These are phyloP conservation scores for Cyanocitta stelleri DNA, from an alignment of 2,113 vertebrate genomes.

Conservation along the genomic window DNA sequence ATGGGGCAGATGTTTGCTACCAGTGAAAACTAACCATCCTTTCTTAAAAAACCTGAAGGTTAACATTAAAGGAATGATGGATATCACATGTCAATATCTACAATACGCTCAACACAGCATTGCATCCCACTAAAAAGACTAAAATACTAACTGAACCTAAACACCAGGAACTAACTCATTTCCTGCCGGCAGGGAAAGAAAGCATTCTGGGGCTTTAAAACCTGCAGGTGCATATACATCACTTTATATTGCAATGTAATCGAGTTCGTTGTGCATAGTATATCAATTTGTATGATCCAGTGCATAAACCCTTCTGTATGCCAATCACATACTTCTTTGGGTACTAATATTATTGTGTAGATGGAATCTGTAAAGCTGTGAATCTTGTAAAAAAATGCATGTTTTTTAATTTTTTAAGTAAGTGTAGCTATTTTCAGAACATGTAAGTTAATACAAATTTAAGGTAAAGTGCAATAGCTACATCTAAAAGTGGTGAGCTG, in stretches of 20 bases:
- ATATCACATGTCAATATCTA: not conserved
- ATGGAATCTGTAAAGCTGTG: not conserved
- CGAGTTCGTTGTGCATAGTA: not conserved
- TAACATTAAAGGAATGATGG: not conserved
- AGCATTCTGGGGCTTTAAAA: not conserved
- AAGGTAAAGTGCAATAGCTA: conserved; percentile 48
- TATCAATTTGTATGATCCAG: not conserved
- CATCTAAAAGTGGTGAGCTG: not conserved
- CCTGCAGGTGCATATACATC: not conserved
- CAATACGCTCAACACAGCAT: not conserved
- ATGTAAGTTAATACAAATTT: not conserved
- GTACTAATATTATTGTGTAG: not conserved
- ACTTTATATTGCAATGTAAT: not conserved
- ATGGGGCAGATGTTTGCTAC: not conserved
- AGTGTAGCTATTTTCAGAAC: not conserved
- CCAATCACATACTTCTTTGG: not conserved
- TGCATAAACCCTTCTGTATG: not conserved
- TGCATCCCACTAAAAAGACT: not conserved
- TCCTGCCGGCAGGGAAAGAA: not conserved
- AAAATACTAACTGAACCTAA: not conserved
- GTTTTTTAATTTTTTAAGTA: not conserved
- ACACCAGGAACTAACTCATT: not conserved
- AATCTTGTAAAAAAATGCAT: not conserved
- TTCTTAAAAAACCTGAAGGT: not conserved
- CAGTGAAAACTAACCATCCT: not conserved